Evolutionary conservation across 2,888 invertebrate species (phyloP), one percentile per base, ranked within the genome.

Genomic region (Macrophya alboannulata): DNA sequence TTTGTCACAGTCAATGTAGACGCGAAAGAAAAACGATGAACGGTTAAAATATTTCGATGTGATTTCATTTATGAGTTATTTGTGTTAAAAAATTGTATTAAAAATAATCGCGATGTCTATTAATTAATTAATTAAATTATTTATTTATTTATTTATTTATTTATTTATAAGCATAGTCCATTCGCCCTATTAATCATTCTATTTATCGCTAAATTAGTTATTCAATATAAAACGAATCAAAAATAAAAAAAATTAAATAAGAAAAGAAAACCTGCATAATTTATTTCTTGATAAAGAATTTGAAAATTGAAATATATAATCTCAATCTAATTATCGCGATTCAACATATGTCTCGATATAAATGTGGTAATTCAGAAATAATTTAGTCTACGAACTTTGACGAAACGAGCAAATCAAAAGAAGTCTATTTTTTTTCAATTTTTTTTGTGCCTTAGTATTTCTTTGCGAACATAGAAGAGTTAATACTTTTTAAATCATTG

Each of bases 1-100:
- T 81, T 59, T 43, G 62, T n/a, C 79, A 81, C 25, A 62, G 40
- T 62, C 21, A 21, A 62, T 62, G 2, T 40, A 21, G 59, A 62
- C 59, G 40, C 62, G 79, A 81, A 40, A 37, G n/a, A 21, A 40
- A 40, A 79, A 79, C 17, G 31, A 51, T 48, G 15, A 21, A 0
- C 31, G 51, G 17, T 71, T 45, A 77, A 77, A 31, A 31, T 77
- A 76, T 8, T 76, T 21, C 37, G 15, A 43, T 6, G 10, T 17
- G 25, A 17, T 25, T 48, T 76, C 0, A 37, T 37, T 71, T 40
- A 10, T 6, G 12, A 51, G 25, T 48, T 9, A 43, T 72, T 71
- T 37, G 15, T 12, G 17, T 40, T n/a, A n/a, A n/a, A 12, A 25
- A 40, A 71, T 37, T 37, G 6, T 37, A 0, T 37, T 15, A 25